Evolutionary conservation across 1,140 invertebrate species (phyloP).

Genomic region (Ceratosolen fusciceps): DNA sequence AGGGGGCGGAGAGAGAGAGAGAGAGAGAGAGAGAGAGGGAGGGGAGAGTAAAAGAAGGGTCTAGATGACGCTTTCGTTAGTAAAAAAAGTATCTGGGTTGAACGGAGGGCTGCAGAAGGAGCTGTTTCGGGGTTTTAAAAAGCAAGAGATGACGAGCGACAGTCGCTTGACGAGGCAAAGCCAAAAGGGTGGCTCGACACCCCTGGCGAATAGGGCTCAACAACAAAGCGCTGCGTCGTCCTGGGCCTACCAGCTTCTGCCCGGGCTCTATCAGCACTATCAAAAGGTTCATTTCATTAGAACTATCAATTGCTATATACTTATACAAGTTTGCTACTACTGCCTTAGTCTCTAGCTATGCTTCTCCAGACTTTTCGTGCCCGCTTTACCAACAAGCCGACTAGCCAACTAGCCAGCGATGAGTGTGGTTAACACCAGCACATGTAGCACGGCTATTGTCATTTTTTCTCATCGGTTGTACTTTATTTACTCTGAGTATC

Average conservation of each 20-base stretch:
- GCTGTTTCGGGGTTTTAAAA: conserved; percentile 72
- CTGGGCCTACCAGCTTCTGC: conserved; percentile 87
- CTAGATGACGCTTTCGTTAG: not conserved
- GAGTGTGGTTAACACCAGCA: no score
- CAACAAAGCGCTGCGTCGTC: conserved; percentile 71
- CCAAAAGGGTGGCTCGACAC: not conserved
- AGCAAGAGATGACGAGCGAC: conserved; percentile 14
- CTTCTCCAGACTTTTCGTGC: no score
- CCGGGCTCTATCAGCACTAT: conserved; percentile 84
- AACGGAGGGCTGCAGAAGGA: conserved; percentile 71
- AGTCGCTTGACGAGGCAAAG: not conserved
- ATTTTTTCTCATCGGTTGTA: no score
- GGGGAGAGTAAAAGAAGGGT: not conserved
- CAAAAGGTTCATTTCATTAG: conserved; percentile 79
- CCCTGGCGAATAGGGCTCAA: conserved; percentile 11
- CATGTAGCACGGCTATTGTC: no score
- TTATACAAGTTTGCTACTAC: no score
- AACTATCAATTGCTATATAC: not conserved
- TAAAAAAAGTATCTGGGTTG: conserved; percentile 19
- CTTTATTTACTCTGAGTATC: no score
- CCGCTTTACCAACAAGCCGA: no score
- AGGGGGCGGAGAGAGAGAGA: no score
- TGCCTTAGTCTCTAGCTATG: no score
- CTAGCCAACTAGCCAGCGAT: no score
- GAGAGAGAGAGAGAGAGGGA: no score